Base-by-base conservation (phyloP, 2,888 invertebrate genomes). In the Thysanoteuthis rhombus region DNA sequence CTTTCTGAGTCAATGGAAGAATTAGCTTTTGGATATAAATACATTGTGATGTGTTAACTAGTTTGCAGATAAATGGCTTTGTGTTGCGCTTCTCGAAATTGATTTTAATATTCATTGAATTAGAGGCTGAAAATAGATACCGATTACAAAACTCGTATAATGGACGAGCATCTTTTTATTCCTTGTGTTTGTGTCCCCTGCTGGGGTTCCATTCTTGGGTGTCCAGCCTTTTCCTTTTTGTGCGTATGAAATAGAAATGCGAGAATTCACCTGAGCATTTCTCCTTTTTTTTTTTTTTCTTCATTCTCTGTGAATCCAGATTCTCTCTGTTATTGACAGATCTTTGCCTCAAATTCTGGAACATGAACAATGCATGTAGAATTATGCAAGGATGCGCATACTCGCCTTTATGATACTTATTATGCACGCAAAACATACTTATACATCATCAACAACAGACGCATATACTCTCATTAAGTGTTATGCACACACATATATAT, bases 71-170 rank as follows among this genome's bases (percentile, higher is more conserved):
- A 75, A 75, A 75, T 75, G 75, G 75, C n/a, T 36, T n/a, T 75
- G 75, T 75, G 36, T 75, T n/a, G 75, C 75, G 36, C 75, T 75
- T 75, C n/a, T n/a, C n/a, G 19, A 75, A 75, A 75, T 16, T 75
- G 75, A 75, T 75, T 75, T 75, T n/a, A 75, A 75, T 75, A 75
- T 75, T 75, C n/a, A 75, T 75, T 75, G 75, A 75, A 75, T 75
- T 75, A 75, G 36, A 75, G 75, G 36, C 75, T 75, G 75, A 75
- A 75, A 75, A 75, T 75, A 75, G 75, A 75, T 75, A n/a, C 12
- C n/a, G 75, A 75, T 75, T n/a, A 75, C 75, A 75, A 75, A 75
- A 75, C 75, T 75, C 36, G n/a, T 75, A 75, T n/a, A n/a, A 75
- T 75, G 75, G 75, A 75, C 75, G 12, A 36, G 36, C n/a, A 75